Evolutionary conservation across 2,113 vertebrate species (phyloP), one percentile per base, ranked within the genome.

Genomic region (Stegastes partitus): DNA sequence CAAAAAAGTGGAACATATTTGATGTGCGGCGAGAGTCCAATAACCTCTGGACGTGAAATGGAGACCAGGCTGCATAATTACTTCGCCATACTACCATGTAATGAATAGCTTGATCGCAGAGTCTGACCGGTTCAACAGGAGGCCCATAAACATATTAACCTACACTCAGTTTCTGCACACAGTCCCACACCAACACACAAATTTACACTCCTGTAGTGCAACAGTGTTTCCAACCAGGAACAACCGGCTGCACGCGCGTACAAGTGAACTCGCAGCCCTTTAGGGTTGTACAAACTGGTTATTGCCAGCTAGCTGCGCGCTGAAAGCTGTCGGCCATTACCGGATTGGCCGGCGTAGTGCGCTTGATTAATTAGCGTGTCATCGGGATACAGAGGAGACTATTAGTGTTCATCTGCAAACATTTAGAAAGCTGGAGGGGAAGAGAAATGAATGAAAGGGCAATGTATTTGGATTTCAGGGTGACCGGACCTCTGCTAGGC

Each of bases 311-410:
- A 74, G 76, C 84, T 44, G 78, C 37, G 19, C 68, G 82, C 79
- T 79, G 74, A 58, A 84, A 88, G 77, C 91, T 83, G 85, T 82
- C 83, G 85, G 83, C 77, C 21, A 55, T 72, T 74, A 64, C 61
- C 21, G 58, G 77, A 77, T 68, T 74, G 80, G 87, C 86, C 78
- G 54, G 59, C 62, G 34, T 56, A 80, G 77, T 49, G 77, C 22
- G 68, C 62, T 73, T 93, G 90, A 95, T 93, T 90, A 92, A 95
- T 93, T 77, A 80, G 72, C 8, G 54, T 90, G 88, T 93, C 91
- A 82, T 88, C 68, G 42, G 57, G 62, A 88, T 87, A 87, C 83
- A 89, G 83, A 84, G 85, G 74, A 89, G 89, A 85, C 85, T 55
- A 90, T 92, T 91, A 89, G 74, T 54, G 87, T 87, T 91, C 91